phyloP scores from a whole-genome alignment of 2,113 vertebrate genomes.

The Herpetotheres cachinnans region DNA sequence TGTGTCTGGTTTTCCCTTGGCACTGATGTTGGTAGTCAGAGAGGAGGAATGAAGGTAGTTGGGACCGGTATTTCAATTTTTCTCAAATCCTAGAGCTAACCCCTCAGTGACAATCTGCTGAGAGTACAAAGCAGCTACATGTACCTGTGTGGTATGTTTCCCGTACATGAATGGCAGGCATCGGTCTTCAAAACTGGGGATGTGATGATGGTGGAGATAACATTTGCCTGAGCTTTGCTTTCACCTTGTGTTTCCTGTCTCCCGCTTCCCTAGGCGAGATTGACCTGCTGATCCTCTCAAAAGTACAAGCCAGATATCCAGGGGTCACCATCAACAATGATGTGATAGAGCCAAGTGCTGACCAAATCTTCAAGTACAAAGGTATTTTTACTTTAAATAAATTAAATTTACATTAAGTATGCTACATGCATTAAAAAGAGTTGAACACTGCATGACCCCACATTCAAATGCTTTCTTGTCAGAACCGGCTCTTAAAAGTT shows the following conservation, averaged over 20 bases:
- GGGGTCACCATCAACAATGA: constrained; percentile 74
- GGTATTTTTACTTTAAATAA: constrained; percentile 67
- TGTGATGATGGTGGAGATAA: background rate
- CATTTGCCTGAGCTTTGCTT: background rate
- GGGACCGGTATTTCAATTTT: background rate
- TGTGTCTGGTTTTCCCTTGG: background rate
- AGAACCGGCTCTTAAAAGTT: background rate
- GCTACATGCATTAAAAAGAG: background rate
- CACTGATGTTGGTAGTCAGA: background rate
- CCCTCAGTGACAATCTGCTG: background rate
- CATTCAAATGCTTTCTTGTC: background rate
- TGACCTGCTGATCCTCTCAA: constrained; percentile 81
- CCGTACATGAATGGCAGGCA: background rate
- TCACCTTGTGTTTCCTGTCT: background rate
- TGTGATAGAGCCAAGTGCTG: constrained; percentile 80
- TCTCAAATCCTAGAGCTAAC: background rate
- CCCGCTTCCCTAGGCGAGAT: constrained; percentile 78
- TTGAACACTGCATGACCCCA: background rate
- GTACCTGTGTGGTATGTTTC: background rate
- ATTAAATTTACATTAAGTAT: background rate
- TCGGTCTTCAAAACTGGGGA: background rate
- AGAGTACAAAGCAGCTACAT: background rate
- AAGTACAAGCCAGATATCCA: constrained; percentile 76
- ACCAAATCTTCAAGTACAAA: constrained; percentile 83
- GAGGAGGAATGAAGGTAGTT: background rate